A percentile compares a stretch with the other conserved stretches of the same genome.
phyloP scores from a whole-genome alignment of 2,888 invertebrate species.

The Epirrhoe tristata region DNA sequence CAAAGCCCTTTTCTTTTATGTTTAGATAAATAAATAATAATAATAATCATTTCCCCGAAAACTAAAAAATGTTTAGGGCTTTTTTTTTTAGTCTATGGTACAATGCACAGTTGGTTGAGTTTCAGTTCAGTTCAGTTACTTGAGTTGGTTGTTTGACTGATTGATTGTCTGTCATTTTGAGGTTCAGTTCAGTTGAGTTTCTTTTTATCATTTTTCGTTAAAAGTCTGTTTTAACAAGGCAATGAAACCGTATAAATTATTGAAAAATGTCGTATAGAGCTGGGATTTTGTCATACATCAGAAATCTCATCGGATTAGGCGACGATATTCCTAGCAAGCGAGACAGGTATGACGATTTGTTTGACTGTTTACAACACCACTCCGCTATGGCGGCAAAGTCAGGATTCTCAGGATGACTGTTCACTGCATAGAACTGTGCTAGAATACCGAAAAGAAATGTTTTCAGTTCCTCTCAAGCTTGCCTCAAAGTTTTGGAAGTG shows the following conservation, averaged over 20 bases:
- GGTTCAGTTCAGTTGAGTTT: conserved; percentile 55
- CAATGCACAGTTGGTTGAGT: conserved; percentile 49
- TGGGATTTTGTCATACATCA: conserved; percentile 71
- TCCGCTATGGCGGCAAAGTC: conserved; percentile 80
- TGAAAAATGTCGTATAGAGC: conserved; percentile 71
- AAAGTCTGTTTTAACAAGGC: conserved; percentile 54
- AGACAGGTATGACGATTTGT: conserved; percentile 81
- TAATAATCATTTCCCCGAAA: too few species aligned
- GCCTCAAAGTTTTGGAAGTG: conserved; percentile 78
- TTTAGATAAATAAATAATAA: too few species aligned
- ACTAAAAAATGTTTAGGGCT: too few species aligned
- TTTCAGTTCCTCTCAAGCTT: conserved; percentile 67
- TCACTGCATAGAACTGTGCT: conserved; percentile 21
- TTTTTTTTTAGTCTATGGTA: background rate
- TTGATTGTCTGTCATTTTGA: conserved; percentile 55
- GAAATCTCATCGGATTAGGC: conserved; percentile 71
- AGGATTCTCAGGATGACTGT: conserved; percentile 58
- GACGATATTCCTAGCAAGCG: conserved; percentile 76
- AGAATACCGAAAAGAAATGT: conserved; percentile 55
- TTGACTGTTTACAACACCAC: conserved; percentile 74
- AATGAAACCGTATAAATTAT: conserved; percentile 66
- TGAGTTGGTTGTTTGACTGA: too few species aligned
- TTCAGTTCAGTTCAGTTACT: conserved; percentile 54
- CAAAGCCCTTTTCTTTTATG: too few species aligned
- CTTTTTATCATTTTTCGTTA: conserved; percentile 48